These are phyloP conservation scores for Pica pica DNA, from an alignment of 2,113 vertebrate genomes.

Conservation along the genomic window DNA sequence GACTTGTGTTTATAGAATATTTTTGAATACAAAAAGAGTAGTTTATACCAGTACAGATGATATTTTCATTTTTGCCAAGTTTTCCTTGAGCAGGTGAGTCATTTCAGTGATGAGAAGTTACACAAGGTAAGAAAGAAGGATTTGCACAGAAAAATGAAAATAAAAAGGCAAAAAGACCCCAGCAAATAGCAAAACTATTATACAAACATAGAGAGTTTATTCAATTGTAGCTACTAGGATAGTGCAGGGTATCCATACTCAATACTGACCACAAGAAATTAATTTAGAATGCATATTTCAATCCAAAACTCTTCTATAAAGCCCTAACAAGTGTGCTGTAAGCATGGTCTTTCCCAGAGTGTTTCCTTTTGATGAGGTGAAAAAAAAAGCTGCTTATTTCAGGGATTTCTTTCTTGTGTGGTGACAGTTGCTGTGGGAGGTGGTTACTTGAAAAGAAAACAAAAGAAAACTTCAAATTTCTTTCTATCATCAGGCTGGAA, in stretches of 20 bases:
- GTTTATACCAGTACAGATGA: not conserved
- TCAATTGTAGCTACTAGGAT: not conserved
- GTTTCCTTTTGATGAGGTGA: not conserved
- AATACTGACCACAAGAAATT: not conserved
- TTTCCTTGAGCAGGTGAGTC: not conserved
- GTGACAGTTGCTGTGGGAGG: not conserved
- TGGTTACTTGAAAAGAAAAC: not conserved
- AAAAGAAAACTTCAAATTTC: not conserved
- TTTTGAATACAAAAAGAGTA: not conserved
- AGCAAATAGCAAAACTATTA: not conserved
- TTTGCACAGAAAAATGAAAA: not conserved
- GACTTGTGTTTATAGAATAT: not conserved
- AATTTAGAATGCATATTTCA: not conserved
- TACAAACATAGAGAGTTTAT: not conserved
- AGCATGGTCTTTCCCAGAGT: not conserved
- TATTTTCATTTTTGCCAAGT: not conserved
- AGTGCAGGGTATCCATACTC: not conserved
- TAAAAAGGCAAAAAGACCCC: fast-evolving
- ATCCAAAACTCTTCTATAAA: fast-evolving
- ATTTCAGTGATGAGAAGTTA: not conserved
- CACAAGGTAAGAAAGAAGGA: not conserved
- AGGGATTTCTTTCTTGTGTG: not conserved
- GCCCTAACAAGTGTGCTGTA: not conserved
- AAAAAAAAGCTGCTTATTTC: not conserved
- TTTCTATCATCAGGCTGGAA: not conserved